These are phyloP conservation scores for Sebastes vulpes DNA, from an alignment of 2,797 vertebrate genomes.

Conservation along the genomic window DNA sequence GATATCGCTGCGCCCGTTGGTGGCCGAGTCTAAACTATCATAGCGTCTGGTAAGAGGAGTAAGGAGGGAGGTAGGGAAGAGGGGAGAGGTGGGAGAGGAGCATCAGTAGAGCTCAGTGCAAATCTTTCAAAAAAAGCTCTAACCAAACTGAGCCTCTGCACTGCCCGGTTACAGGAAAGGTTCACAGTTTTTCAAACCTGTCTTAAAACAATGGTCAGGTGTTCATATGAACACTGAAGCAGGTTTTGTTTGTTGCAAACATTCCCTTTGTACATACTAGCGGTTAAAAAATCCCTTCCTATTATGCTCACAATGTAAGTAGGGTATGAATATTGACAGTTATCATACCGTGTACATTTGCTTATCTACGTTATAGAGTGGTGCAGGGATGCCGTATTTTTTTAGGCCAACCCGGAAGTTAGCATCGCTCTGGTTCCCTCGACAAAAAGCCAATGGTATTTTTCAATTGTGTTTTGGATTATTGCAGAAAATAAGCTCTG, in stretches of 20 bases:
- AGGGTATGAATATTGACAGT: too few species aligned
- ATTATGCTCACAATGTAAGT: neutral
- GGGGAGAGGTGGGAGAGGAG: constrained; percentile 87
- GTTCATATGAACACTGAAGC: neutral
- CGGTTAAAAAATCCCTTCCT: neutral
- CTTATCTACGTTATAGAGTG: too few species aligned
- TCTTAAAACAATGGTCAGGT: neutral
- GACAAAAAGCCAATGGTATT: too few species aligned
- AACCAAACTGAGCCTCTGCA: constrained; percentile 48
- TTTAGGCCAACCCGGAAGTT: too few species aligned
- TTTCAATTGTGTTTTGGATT: too few species aligned
- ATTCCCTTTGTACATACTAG: neutral
- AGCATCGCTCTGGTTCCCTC: too few species aligned
- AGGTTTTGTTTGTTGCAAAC: neutral
- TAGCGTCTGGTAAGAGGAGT: constrained; percentile 91
- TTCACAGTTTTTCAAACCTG: constrained; percentile 10
- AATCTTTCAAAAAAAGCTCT: constrained; percentile 64
- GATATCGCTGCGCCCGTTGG: constrained; percentile 94
- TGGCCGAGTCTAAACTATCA: constrained; percentile 95
- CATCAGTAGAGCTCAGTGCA: constrained; percentile 84
- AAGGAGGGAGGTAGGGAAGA: constrained; percentile 77
- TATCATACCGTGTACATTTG: too few species aligned
- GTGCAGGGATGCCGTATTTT: too few species aligned
- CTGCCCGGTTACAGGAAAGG: neutral
- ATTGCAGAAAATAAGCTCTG: too few species aligned